Evolutionary conservation across 2,113 vertebrate species (phyloP).

Genomic region (Poecile atricapillus): DNA sequence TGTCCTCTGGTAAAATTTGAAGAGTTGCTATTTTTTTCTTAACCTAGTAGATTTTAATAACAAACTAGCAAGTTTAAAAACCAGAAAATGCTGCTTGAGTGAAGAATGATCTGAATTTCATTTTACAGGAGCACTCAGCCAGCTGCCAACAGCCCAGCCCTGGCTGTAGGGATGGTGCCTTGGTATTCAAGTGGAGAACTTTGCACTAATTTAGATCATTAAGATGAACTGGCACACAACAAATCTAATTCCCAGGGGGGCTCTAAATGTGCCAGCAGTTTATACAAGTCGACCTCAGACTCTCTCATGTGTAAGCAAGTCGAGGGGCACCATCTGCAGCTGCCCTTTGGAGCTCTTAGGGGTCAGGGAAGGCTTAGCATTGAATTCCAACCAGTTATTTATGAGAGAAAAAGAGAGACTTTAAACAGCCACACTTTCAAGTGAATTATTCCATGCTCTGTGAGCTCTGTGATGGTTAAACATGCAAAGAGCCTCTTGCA

Average conservation of each 20-base stretch:
- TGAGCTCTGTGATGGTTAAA: not conserved
- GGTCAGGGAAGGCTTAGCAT: not conserved
- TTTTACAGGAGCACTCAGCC: not conserved
- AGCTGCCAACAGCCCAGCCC: not conserved
- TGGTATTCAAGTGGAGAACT: not conserved
- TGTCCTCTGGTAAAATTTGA: not conserved
- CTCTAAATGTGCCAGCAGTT: not conserved
- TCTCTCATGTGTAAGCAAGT: not conserved
- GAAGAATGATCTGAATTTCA: not conserved
- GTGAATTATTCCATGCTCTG: not conserved
- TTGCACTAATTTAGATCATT: not conserved
- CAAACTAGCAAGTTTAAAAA: not conserved
- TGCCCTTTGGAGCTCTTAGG: not conserved
- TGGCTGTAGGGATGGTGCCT: not conserved
- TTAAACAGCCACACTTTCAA: not conserved
- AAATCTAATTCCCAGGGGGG: not conserved
- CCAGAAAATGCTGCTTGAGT: not conserved
- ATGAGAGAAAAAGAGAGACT: not conserved
- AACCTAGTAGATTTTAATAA: not conserved
- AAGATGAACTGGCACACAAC: not conserved
- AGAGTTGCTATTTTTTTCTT: not conserved
- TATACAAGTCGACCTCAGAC: not conserved
- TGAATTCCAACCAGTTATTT: not conserved
- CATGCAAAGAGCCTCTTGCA: not conserved
- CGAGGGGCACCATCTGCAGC: conserved; percentile 29